These are phyloP conservation scores for Terrapene triunguis DNA, from an alignment of 2,113 vertebrate genomes.

Conservation along the genomic window DNA sequence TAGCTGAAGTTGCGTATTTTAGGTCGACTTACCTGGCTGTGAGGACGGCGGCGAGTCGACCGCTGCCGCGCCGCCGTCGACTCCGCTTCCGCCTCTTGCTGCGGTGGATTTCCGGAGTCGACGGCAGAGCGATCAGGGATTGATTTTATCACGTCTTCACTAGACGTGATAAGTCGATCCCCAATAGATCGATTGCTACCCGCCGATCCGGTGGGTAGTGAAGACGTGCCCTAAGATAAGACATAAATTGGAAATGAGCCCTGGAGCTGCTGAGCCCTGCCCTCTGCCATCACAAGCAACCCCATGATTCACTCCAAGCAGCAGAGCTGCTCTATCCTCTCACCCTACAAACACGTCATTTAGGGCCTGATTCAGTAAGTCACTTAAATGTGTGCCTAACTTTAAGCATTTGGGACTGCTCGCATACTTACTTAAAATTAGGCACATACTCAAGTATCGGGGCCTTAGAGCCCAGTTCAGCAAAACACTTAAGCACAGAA, in stretches of 20 bases:
- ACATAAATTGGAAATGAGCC: not conserved
- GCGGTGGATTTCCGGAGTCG: no score
- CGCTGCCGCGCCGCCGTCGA: no score
- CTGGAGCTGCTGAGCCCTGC: not conserved
- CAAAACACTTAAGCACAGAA: fast-evolving
- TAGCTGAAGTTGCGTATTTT: no score
- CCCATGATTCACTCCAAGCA: not conserved
- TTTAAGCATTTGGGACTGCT: not conserved
- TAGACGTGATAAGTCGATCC: no score
- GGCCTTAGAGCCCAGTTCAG: not conserved
- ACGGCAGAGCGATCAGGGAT: no score
- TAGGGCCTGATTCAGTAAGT: not conserved
- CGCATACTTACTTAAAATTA: not conserved
- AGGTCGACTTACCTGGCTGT: no score
- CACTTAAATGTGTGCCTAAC: not conserved
- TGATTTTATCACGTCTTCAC: no score
- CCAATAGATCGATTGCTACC: no score
- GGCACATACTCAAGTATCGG: not conserved
- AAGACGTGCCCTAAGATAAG: not conserved
- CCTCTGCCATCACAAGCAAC: not conserved
- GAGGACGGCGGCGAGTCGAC: no score
- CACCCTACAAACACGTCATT: not conserved
- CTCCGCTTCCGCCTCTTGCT: no score
- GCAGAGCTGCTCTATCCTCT: not conserved
- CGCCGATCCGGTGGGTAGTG: no score